Evolutionary conservation across 2,113 vertebrate species (phyloP).

Genomic region (Muscicapa adusta): DNA sequence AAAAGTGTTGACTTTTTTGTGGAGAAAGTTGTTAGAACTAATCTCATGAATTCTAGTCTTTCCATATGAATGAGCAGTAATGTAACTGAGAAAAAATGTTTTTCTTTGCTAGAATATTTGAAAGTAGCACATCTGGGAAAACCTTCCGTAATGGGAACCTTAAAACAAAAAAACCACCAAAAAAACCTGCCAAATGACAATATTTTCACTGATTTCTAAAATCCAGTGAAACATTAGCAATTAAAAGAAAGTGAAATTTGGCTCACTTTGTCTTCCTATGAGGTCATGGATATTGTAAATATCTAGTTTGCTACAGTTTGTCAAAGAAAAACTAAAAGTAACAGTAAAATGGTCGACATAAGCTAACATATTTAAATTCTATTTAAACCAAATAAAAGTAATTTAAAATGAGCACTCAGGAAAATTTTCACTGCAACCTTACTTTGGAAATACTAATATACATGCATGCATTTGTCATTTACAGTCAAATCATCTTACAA

Average conservation of each 20-base stretch:
- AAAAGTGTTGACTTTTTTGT: background rate
- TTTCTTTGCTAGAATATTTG: background rate
- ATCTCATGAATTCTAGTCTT: background rate
- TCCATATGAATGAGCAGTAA: background rate
- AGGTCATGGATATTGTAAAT: background rate
- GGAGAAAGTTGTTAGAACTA: background rate
- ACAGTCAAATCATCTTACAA: background rate
- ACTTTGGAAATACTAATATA: background rate
- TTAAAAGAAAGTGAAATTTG: background rate
- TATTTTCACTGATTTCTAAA: background rate
- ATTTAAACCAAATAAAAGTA: background rate
- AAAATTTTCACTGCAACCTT: background rate
- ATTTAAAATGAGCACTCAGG: background rate
- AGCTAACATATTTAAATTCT: background rate
- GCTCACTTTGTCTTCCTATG: background rate
- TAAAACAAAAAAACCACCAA: background rate
- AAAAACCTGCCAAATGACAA: rapidly evolving
- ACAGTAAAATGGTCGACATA: background rate
- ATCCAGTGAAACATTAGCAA: background rate
- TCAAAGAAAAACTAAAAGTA: background rate
- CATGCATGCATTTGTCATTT: background rate
- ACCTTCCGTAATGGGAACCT: background rate
- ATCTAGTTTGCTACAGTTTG: background rate
- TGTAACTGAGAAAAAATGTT: background rate
- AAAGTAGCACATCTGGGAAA: background rate